A percentile compares a stretch with the other conserved stretches of the same genome.
Conservation (phyloP, 1,140 invertebrate species). For the Psix sp. region DNA sequence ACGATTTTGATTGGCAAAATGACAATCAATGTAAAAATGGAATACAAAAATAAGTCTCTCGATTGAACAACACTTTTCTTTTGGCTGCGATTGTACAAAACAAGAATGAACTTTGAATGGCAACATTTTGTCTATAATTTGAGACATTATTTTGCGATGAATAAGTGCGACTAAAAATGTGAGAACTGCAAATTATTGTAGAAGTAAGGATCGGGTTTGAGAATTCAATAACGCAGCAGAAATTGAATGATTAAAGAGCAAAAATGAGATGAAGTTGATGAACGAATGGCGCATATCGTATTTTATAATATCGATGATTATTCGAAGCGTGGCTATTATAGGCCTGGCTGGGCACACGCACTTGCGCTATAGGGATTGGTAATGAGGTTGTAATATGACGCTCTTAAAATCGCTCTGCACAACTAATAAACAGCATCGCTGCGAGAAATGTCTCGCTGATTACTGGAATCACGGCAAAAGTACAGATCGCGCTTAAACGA, state of each 20-base stretch:
- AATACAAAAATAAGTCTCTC: no score
- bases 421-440: slow-evolving; percentile 41
- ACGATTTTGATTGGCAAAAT: no score
- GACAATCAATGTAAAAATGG: no score
- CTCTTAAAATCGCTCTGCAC: slow-evolving; percentile 49
- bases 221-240: no score
- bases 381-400: slow-evolving; percentile 61
- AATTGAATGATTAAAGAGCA: slow-evolving; percentile 5
- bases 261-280: slow-evolving; percentile 35
- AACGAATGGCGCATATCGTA: slow-evolving; percentile 38
- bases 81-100: no score
- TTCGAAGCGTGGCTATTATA: slow-evolving; percentile 35
- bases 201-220: no score
- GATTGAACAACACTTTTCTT: no score
- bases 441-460: slow-evolving; percentile 40
- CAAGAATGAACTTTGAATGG: no score
- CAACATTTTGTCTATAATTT: no score
- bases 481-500: slow-evolving; percentile 31
- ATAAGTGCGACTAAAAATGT: no score
- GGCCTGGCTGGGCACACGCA: slow-evolving; percentile 25
- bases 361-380: slow-evolving; percentile 40
- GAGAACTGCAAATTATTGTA: no score
- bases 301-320: slow-evolving; percentile 53
- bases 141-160: no score
- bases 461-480: slow-evolving; percentile 49